These are phyloP conservation scores for Tragelaphus imberbis DNA, from an alignment of 2,113 vertebrate species.

Conservation along the genomic window DNA sequence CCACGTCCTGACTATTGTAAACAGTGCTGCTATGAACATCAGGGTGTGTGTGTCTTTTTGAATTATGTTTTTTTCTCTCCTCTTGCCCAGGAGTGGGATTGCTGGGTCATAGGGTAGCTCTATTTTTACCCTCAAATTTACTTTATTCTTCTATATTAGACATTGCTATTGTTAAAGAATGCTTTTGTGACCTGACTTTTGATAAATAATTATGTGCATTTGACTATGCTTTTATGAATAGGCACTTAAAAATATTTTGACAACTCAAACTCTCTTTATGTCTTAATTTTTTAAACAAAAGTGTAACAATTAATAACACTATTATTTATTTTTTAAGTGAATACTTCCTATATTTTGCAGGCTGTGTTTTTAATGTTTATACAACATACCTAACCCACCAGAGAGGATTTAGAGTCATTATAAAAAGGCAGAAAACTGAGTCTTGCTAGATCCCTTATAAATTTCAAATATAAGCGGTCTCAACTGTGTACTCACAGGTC, in stretches of 20 bases:
- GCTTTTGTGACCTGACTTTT: not conserved
- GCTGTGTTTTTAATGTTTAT: not conserved
- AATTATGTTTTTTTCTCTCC: not conserved
- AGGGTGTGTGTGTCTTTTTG: not conserved
- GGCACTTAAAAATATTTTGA: conserved; percentile 33
- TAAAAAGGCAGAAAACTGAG: not conserved
- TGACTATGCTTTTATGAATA: not conserved
- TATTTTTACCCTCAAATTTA: not conserved
- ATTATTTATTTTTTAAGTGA: not conserved
- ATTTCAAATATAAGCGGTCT: not conserved
- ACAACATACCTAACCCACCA: not conserved
- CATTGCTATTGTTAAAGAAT: not conserved
- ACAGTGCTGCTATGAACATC: not conserved
- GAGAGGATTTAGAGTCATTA: not conserved
- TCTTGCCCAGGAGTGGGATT: not conserved
- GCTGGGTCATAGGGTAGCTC: not conserved
- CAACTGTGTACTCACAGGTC: not conserved
- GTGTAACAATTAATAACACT: not conserved
- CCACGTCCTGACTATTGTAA: not conserved
- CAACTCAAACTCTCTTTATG: not conserved
- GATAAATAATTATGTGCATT: not conserved
- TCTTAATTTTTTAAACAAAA: conserved; percentile 31
- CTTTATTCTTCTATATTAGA: not conserved
- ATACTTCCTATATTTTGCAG: not conserved
- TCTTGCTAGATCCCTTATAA: not conserved